Evolutionary conservation across 2,888 invertebrate species (phyloP).

Genomic region (Miltochrista miniata): DNA sequence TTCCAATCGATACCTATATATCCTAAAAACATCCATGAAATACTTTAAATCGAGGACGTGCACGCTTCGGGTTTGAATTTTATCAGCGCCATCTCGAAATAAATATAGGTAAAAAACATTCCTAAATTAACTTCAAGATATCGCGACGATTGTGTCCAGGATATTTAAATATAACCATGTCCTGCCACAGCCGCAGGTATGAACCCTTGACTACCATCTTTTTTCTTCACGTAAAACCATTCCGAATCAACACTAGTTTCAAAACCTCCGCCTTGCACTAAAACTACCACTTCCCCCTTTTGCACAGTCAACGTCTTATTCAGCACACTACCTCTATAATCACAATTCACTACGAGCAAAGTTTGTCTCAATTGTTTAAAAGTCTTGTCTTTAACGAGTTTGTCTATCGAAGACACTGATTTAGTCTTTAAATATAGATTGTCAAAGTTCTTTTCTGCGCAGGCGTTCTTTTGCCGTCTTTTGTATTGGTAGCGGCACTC

Average conservation of each 20-base stretch:
- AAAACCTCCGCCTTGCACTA: constrained; percentile 76
- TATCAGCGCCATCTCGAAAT: no score
- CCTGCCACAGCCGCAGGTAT: constrained; percentile 91
- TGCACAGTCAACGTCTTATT: constrained; percentile 85
- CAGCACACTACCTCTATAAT: constrained; percentile 83
- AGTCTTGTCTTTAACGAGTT: constrained; percentile 47
- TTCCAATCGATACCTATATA: no score
- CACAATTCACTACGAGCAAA: constrained; percentile 87
- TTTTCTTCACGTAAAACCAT: constrained; percentile 90
- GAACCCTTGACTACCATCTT: constrained; percentile 88
- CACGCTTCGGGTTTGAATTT: no score
- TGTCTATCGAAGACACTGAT: constrained; percentile 66
- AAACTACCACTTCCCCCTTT: constrained; percentile 90
- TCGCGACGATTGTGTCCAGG: neutral
- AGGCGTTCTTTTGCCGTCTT: constrained; percentile 66
- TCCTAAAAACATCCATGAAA: no score
- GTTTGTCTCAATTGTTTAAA: constrained; percentile 82
- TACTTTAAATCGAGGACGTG: no score
- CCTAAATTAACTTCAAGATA: no score
- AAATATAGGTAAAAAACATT: no score
- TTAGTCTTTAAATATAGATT: constrained; percentile 85
- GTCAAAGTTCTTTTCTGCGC: constrained; percentile 89
- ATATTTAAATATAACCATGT: constrained; percentile 87
- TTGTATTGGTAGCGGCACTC: constrained; percentile 85
- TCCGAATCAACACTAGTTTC: constrained; percentile 84